Evolutionary conservation across 2,888 invertebrate species (phyloP), one percentile per base, ranked within the genome.

Genomic region (Acrocera orbiculus): DNA sequence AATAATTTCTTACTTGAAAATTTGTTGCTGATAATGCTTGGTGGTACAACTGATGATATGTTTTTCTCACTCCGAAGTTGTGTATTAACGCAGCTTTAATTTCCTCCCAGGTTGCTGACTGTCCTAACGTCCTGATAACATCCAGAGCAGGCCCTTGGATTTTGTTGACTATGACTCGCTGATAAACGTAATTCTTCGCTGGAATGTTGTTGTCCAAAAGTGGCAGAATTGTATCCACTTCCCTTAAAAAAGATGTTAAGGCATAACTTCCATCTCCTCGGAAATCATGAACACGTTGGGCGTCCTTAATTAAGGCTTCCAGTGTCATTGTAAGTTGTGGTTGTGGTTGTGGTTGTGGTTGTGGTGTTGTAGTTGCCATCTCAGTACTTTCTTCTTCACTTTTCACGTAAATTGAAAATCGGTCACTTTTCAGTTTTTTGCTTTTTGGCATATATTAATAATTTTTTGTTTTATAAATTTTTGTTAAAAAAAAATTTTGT

Each of bases 91-190:
- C 30, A 11, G 14, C 6, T 32, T 37, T 42, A 4, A 42, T 36
- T 20, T 39, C 36, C 15, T 28, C 26, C 38, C 40, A 42, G 14
- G 25, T 32, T 27, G 38, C 34, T 10, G 28, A 30, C 27, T 34
- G 24, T 27, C 34, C 37, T 30, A 41, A 27, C 4, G 34, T 43
- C 32, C 36, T 34, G 8, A 40, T 17, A 24, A 40, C 36, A 17
- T 44, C 34, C 22, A 43, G 37, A 20, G 42, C 43, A 34, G 32
- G 32, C 32, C 40, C 45, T 39, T 42, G 44, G 15, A 42, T 36
- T 37, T 42, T 40, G 25, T 42, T 42, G 23, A 42, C 32, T 10
- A 43, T 42, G 27, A 42, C 30, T 33, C 40, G 32, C 23, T 37
- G 37, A 36, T 38, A 27, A 25, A 42, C 34, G 28, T 44, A 44